Percentiles rank a stretch among this genome's conserved stretches.
These are phyloP conservation scores for Aphelocoma coerulescens DNA, from an alignment of 2,113 vertebrate genomes.

Conservation along the genomic window DNA sequence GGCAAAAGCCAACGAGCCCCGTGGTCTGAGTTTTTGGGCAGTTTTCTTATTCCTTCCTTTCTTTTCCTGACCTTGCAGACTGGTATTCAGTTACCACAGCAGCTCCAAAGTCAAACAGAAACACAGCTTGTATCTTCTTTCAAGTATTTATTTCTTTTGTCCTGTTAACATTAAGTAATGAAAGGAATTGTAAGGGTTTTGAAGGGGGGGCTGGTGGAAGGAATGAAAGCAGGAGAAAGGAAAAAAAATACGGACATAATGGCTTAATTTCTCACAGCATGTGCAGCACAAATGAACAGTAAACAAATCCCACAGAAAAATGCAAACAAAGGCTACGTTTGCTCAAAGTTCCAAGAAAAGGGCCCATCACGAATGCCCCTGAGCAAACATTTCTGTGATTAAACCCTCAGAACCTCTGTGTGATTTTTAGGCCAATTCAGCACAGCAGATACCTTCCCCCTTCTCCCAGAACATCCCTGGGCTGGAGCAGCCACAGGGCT, in stretches of 20 bases:
- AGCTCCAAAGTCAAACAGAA: slow-evolving; percentile 52
- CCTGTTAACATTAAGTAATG: slow-evolving; percentile 59
- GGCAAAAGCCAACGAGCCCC: neutral
- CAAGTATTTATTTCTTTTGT: slow-evolving; percentile 62
- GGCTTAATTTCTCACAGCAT: slow-evolving; percentile 50
- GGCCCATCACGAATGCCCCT: neutral
- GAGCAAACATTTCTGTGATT: neutral
- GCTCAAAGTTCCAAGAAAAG: neutral
- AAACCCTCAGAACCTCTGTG: neutral
- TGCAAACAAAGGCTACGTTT: slow-evolving; percentile 33
- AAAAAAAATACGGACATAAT: neutral
- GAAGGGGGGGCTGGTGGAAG: neutral
- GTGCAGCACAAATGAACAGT: slow-evolving; percentile 43
- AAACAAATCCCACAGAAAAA: slow-evolving; percentile 42
- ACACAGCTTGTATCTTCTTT: slow-evolving; percentile 58
- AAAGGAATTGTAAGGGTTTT: slow-evolving; percentile 66
- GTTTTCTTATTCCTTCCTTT: neutral
- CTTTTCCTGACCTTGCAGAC: slow-evolving; percentile 11
- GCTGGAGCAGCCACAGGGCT: neutral
- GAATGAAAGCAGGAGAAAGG: slow-evolving; percentile 30
- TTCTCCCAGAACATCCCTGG: neutral
- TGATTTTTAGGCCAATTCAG: neutral
- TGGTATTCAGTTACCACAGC: slow-evolving; percentile 53
- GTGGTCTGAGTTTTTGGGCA: neutral
- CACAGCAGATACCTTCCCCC: neutral